Base-by-base conservation (phyloP, 2,797 vertebrate species). In the Cyclopterus lumpus region DNA sequence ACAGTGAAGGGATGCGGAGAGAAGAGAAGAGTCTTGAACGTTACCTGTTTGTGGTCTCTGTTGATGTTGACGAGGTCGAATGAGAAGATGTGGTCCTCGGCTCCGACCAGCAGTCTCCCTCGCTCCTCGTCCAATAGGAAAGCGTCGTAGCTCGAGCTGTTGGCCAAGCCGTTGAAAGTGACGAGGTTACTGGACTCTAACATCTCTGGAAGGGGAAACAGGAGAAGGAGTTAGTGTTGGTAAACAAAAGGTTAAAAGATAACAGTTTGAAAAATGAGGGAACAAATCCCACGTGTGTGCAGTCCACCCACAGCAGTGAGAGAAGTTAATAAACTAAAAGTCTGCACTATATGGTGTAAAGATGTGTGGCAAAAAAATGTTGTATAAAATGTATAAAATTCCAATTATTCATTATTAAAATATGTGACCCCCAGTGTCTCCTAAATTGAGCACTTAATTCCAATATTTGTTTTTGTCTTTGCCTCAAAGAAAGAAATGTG, bases 61-160 rank as follows among this genome's bases (percentile, higher is more conserved):
- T 95, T 95, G 83, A 99, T 97, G 90, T 98, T 97, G 90, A 97
- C 96, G 74, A 99, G 94, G 93, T 97, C 98, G 88, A 99, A 98
- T 67, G 98, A 98, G 95, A 99, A 98, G 93, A 99, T 93, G 86
- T 99, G 96, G 92, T 99, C 98, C 88, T 99, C 98, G 12, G 98
- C 97, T 82, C 98, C 98, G 60, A 99, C 97, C 26, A 97, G 95
- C 48, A 99, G 95, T 38, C 97, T 95, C 85, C 98, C 93, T 2
- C 96, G 95, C 90, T 99, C 98, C 91, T 99, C 98, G 6, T 99
- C 98, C 95, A 99, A 89, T 80, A 98, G 95, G 90, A 99, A 99
- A 6, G 96, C 95, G 71, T 99, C 96, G 46, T 99, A 99, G 91
- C 96, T 96, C 26, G 97, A 98, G 92, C 98, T 99, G 92, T 99